Conservation (phyloP, 37 sponge, comb jelly and placozoan species). For the Ephydatia muelleri region DNA sequence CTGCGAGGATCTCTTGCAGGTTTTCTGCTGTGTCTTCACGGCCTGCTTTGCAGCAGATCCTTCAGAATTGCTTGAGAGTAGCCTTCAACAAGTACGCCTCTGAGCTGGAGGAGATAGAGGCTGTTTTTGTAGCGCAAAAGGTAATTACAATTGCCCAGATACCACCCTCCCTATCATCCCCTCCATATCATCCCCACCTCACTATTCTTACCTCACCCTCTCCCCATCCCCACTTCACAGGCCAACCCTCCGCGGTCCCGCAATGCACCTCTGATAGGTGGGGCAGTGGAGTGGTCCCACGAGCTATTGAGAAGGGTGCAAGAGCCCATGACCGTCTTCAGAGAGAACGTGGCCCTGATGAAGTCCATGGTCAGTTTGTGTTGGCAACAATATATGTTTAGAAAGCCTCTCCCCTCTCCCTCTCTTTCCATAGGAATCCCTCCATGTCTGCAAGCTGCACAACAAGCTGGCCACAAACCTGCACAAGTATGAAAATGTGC, state of each 20-base stretch:
- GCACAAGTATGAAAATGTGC: constrained; percentile 75
- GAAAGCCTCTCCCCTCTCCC: neutral
- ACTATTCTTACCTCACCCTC: too few species aligned
- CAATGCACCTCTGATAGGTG: constrained; percentile 59
- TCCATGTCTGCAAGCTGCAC: constrained; percentile 70
- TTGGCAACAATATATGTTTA: neutral
- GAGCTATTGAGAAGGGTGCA: constrained; percentile 70
- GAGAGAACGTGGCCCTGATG: constrained; percentile 53
- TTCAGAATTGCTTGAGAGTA: constrained; percentile 25
- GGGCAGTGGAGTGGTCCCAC: constrained; percentile 77
- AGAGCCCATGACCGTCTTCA: constrained; percentile 86
- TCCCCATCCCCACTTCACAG: constrained; percentile 12
- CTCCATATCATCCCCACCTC: too few species aligned
- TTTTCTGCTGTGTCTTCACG: constrained; percentile 38
- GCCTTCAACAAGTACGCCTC: constrained; percentile 49
- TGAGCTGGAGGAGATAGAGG: constrained; percentile 78
- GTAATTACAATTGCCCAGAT: constrained; percentile 9
- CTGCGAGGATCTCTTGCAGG: neutral
- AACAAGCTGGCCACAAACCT: constrained; percentile 81
- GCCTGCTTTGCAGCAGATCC: constrained; percentile 9
- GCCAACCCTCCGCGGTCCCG: constrained; percentile 51
- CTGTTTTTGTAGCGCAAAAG: constrained; percentile 75
- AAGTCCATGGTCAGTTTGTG: constrained; percentile 57
- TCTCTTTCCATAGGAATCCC: constrained; percentile 53
- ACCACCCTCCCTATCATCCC: too few species aligned